A percentile compares a stretch with the other conserved stretches of the same genome.
Conservation (phyloP, 2,113 vertebrate genomes). For the Orcinus orca region DNA sequence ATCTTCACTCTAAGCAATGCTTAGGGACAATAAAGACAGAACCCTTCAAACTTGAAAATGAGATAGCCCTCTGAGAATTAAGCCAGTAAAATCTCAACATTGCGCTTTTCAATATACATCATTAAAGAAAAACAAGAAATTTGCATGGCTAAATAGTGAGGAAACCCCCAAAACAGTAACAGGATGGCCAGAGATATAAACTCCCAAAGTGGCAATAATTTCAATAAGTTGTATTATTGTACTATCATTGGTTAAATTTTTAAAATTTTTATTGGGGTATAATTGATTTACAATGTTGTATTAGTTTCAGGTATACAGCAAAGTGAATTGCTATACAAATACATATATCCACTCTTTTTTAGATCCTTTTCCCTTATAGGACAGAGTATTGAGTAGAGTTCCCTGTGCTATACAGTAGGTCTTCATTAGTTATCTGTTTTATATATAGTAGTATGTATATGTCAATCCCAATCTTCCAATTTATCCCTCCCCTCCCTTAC, state of each 20-base stretch:
- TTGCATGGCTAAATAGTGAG: not conserved
- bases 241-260: not conserved
- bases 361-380: too few species aligned
- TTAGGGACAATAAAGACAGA: not conserved
- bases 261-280: too few species aligned
- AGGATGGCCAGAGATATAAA: not conserved
- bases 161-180: not conserved
- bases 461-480: too few species aligned
- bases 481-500: too few species aligned
- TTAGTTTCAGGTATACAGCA: too few species aligned
- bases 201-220: not conserved
- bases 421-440: too few species aligned
- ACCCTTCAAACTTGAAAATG: not conserved
- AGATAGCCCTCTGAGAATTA: not conserved
- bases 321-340: too few species aligned
- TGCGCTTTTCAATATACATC: not conserved
- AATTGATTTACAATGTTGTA: too few species aligned
- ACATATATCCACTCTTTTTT: too few species aligned
- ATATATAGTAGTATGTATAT: too few species aligned
- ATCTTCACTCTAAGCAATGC: not conserved
- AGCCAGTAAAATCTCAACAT: not conserved
- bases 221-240: not conserved
- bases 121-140: not conserved
- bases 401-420: too few species aligned
- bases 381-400: too few species aligned